Evolutionary conservation across 2,888 invertebrate genomes (phyloP), one percentile per base, ranked within the genome.

Genomic region (Drosophila austrosaltans): DNA sequence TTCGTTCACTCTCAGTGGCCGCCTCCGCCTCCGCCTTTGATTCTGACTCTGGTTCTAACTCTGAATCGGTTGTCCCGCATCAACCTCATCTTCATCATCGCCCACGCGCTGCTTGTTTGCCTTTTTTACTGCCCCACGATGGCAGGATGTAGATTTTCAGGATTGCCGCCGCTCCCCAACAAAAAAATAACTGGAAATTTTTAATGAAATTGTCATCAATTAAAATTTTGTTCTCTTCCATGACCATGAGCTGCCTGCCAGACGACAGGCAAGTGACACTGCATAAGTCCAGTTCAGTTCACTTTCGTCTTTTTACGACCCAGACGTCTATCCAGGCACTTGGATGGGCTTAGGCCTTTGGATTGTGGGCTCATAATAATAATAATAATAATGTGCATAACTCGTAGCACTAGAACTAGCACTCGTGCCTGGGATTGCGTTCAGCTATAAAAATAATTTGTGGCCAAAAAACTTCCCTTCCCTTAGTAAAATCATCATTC

Each of bases 191-290:
- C 22, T 48, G 48, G 5, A 59, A 76, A 76, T 80, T 82, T 87
- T 90, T 90, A 90, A 90, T 90, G 89, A 90, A 90, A 89, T 90
- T 90, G 90, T 90, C 90, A 90, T 90, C 90, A 90, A 90, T 90
- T 90, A 90, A 90, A 90, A 90, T 89, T 87, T 79, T 81, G 64
- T 60, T 56, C 73, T 84, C 75, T 77, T 77, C 75, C 78, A 66
- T 76, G 79, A 73, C 78, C 74, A 69, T 82, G 82, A 66, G 62
- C 66, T 42, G 42, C 75, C 75, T 42, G 42, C 75, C 75, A 76
- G 69, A 64, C 76, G 66, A 32, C 65, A 72, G 60, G 77, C 81
- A 76, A 86, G 76, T 81, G 84, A 81, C 78, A 73, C 72, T 78
- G 79, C 78, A 82, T 81, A 80, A 82, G 69, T 72, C 40, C 32